phyloP scores from a whole-genome alignment of 1,140 invertebrate species.

The Protaetia brevitarsis region DNA sequence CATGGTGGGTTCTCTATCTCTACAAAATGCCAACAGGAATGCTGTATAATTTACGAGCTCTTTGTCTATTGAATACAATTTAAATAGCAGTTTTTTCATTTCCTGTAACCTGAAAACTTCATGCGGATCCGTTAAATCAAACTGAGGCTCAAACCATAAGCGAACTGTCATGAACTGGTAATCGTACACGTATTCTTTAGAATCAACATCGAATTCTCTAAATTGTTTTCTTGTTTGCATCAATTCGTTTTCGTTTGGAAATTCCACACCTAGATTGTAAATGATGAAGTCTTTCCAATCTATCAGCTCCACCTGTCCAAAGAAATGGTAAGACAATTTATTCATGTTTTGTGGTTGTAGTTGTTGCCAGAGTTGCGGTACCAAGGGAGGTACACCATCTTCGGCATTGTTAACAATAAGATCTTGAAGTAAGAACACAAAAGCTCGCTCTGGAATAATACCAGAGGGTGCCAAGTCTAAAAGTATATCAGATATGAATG shows the following conservation, averaged over 20 bases:
- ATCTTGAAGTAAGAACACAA: constrained; percentile 59
- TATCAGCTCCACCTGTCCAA: constrained; percentile 52
- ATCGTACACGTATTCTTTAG: constrained; percentile 45
- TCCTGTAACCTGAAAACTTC: constrained; percentile 40
- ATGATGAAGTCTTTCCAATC: constrained; percentile 64
- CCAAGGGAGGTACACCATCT: constrained; percentile 47
- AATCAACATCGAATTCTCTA: constrained; percentile 48
- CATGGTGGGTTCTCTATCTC: constrained; percentile 51
- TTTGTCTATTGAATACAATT: constrained; percentile 51
- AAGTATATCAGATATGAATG: constrained; percentile 52
- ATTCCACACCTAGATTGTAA: constrained; percentile 54
- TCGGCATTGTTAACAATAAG: constrained; percentile 52
- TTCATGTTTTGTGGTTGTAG: constrained; percentile 51
- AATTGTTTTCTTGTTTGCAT: constrained; percentile 50
- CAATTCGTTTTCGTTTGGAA: constrained; percentile 53
- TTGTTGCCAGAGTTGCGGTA: constrained; percentile 54
- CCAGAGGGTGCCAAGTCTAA: constrained; percentile 54
- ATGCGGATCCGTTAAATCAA: background rate
- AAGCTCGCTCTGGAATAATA: constrained; percentile 50
- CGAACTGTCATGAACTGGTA: constrained; percentile 38
- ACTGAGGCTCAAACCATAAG: constrained; percentile 57
- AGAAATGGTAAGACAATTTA: constrained; percentile 51
- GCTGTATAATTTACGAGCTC: constrained; percentile 58
- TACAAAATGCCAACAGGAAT: constrained; percentile 59
- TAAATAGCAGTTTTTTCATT: constrained; percentile 50